These are phyloP conservation scores for Drosophila novamexicana DNA, from an alignment of 1,140 invertebrate species.

Conservation along the genomic window DNA sequence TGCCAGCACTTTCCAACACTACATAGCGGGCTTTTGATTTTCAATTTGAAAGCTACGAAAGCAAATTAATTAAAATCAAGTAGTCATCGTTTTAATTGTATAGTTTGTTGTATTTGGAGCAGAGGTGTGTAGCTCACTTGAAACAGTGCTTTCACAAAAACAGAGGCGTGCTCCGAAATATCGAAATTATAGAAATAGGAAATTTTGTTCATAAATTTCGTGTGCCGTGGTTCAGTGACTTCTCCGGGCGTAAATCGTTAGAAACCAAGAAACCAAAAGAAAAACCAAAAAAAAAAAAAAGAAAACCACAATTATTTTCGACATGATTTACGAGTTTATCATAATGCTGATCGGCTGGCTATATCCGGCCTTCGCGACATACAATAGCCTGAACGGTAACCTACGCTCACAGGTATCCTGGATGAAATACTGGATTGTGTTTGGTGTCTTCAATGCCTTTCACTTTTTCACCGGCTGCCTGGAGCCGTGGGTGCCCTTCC, in stretches of 20 bases:
- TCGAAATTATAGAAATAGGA: conserved; percentile 24
- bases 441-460: conserved; percentile 38
- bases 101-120: not conserved
- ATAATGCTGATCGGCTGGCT: conserved; percentile 56
- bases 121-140: conserved; percentile 9
- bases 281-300: not conserved
- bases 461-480: conserved; percentile 40
- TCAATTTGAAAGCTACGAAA: not conserved
- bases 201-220: conserved; percentile 7
- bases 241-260: not conserved
- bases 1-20: not conserved
- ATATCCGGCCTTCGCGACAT: conserved; percentile 87
- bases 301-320: not conserved
- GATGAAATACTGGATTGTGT: conserved; percentile 74
- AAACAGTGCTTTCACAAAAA: conserved; percentile 26
- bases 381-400: conserved; percentile 80
- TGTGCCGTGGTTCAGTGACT: not conserved
- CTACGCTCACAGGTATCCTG: conserved; percentile 93
- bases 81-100: not conserved
- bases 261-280: not conserved
- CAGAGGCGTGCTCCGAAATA: conserved; percentile 26
- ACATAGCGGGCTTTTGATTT: not conserved
- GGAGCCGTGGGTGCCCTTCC: conserved; percentile 44
- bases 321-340: conserved; percentile 20
- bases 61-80: conserved; percentile 6